Percentiles rank a stretch among this genome's conserved stretches.
phyloP scores from a whole-genome alignment of 2,113 vertebrate species.

The Melanerpes aurifrons region DNA sequence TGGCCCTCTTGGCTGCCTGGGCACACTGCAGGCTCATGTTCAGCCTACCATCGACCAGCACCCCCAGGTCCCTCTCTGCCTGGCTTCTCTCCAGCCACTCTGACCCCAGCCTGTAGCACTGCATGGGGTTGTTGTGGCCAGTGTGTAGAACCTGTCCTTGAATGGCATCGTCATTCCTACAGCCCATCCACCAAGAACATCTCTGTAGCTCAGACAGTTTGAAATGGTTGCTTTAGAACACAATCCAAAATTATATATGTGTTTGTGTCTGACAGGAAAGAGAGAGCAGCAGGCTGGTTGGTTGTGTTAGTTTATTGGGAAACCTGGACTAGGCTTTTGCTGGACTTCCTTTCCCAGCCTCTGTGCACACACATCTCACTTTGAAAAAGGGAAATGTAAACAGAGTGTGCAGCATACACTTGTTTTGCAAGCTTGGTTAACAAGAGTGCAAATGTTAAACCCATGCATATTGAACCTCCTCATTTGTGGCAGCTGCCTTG shows the following conservation, averaged over 20 bases:
- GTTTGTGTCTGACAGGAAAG: not conserved
- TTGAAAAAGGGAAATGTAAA: not conserved
- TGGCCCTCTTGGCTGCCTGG: too few relatives aligned
- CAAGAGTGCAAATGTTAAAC: not conserved
- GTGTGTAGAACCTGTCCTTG: not conserved
- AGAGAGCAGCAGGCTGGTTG: not conserved
- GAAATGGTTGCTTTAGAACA: not conserved
- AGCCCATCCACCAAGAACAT: not conserved
- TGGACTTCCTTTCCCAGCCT: not conserved
- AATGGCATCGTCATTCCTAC: not conserved
- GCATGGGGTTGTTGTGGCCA: too few relatives aligned
- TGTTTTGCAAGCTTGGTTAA: not conserved
- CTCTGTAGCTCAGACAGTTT: not conserved
- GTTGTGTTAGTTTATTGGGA: not conserved
- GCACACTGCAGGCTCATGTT: too few relatives aligned
- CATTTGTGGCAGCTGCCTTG: not conserved
- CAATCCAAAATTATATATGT: not conserved
- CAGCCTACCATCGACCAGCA: too few relatives aligned
- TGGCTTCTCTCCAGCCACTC: too few relatives aligned
- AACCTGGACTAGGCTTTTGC: not conserved
- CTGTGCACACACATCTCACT: rapidly evolving
- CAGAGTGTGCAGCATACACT: not conserved
- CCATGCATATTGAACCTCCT: not conserved
- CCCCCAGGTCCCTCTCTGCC: too few relatives aligned
- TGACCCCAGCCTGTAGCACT: too few relatives aligned